Evolutionary conservation across 2,888 invertebrate genomes (phyloP), one percentile per base, ranked within the genome.

Genomic region (Hyppa rectilinea): DNA sequence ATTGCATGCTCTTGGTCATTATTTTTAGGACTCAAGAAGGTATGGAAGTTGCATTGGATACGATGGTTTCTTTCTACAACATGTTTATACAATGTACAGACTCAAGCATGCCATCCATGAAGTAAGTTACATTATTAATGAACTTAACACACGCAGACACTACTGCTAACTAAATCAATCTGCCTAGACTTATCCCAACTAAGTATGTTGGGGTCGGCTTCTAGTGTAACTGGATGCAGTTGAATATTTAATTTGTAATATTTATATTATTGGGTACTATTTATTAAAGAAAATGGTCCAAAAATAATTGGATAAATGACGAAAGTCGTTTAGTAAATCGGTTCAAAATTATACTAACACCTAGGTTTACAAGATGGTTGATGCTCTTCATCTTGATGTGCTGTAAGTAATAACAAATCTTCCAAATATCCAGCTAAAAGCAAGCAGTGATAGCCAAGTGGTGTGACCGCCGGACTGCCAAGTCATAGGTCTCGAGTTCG

Each of bases 61-160:
- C 58, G 23, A 53, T 72, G 0, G 3, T 65, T 14, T 6, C 50
- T 45, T 86, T 90, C 75, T 73, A 29, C 14, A 12, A 4, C 0
- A 79, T 90, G 81, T 91, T 87, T 73, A 0, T 26, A 2, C 31
- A 75, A 7, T 93, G 92, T 73, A 4, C 81, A 6, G 0, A 6
- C 0, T 77, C 89, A 23, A 61, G 83, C 45, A 92, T 92, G 89
- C 87, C 89, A 4, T 84, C 87, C 59, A 82, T 87, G 85, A 87
- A 88, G 92, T 92, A 87, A 85, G 89, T 88, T 69, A 14, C 26
- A 26, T 40, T n/a, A n/a, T n/a, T n/a, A 20, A 26, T 52, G 10
- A 61, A 50, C 20, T 14, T 2, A 14, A 40, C 17, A 40, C 26
- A n/a, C 38, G 43, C 34, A 34, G 9, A 31, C 20, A 17, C 10